These are phyloP conservation scores for Apis mellifera DNA, from an alignment of 1,140 invertebrate species.

Conservation along the genomic window Amel_HAv3.1 CM009940.2:6345501-6346000, in stretches of 20 bases:
- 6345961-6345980: slow-evolving; percentile 7
- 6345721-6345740: not conserved
- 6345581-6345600: not conserved
- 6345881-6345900: slow-evolving; percentile 25
- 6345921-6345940: slow-evolving; percentile 71
- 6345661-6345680: not conserved
- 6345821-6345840: slow-evolving; percentile 33
- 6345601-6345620: not conserved
- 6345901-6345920: slow-evolving; percentile 71
- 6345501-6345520: not conserved
- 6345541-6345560: not conserved
- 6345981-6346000: slow-evolving; percentile 16
- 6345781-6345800: slow-evolving; percentile 31
- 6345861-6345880: slow-evolving; percentile 40
- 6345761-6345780: slow-evolving; percentile 27
- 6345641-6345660: not conserved
- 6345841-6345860: slow-evolving; percentile 61
- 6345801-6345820: slow-evolving; percentile 29
- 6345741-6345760: not conserved
- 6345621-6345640: not conserved
- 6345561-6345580: not conserved
- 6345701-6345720: not conserved
- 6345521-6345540: not conserved
- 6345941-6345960: slow-evolving; percentile 69
- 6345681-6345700: not conserved